phyloP scores from a whole-genome alignment of 2,888 invertebrate species.

The Hesperia comma region DNA sequence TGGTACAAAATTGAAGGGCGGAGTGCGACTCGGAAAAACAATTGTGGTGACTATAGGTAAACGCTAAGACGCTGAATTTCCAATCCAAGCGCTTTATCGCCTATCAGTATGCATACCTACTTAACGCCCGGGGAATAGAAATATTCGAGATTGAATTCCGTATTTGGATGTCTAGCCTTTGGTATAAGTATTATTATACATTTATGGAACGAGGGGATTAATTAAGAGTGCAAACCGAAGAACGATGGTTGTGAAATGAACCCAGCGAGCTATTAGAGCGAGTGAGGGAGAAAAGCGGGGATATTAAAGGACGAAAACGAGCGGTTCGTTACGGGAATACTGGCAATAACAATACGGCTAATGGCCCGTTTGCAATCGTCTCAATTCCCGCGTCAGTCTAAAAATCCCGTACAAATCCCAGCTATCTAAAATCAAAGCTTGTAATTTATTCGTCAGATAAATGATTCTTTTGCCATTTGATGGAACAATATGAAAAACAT shows the following conservation, averaged over 20 bases:
- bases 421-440: constrained; percentile 45
- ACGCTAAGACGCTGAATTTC: constrained; percentile 61
- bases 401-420: constrained; percentile 68
- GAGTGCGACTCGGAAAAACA: constrained; percentile 59
- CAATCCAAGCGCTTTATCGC: constrained; percentile 66
- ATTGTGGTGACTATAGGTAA: constrained; percentile 61
- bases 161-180: constrained; percentile 38
- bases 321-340: constrained; percentile 80
- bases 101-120: constrained; percentile 69
- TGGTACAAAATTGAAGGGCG: constrained; percentile 58
- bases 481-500: no score
- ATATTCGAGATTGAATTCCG: constrained; percentile 64
- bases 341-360: constrained; percentile 82
- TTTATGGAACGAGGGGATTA: constrained; percentile 65
- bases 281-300: constrained; percentile 72
- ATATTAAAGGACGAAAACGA: constrained; percentile 76
- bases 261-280: constrained; percentile 67
- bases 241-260: constrained; percentile 71
- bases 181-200: constrained; percentile 37
- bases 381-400: constrained; percentile 68
- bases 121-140: constrained; percentile 60
- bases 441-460: constrained; percentile 21
- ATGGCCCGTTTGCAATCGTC: constrained; percentile 73
- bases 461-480: constrained; percentile 1
- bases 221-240: constrained; percentile 65